Evolutionary conservation across 2,113 vertebrate genomes (phyloP), one percentile per base, ranked within the genome.

Genomic region (Amia ocellicauda): DNA sequence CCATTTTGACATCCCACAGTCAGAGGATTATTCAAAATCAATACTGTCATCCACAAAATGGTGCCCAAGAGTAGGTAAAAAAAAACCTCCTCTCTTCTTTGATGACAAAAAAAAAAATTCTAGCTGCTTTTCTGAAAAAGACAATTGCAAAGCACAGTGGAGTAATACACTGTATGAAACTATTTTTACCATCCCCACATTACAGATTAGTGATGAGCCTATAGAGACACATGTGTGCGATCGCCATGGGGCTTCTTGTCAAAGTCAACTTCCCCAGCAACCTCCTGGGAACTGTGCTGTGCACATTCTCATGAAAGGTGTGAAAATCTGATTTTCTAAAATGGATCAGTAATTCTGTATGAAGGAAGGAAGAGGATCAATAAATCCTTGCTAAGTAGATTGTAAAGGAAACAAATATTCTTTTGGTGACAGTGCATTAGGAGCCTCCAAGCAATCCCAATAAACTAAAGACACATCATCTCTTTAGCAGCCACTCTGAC

Each of bases 321-420:
- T 94, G 92, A 98, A 98, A 98, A 98, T 96, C 90, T 93, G 93
- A 98, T 97, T 98, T 97, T 95, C 94, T 93, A 95, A 98, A 98
- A 97, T 95, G 93, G 94, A 95, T 95, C 87, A 90, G 92, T 95
- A 96, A 98, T 96, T 97, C 92, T 95, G 89, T 90, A 93, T 88
- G 93, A 98, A 93, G 91, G 89, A 90, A 90, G 83, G 91, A 91
- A 78, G 75, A 79, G 81, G 89, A 95, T 98, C 94, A 73, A 98
- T 98, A 98, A 97, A 98, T 97, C 96, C 93, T 94, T 98, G 92
- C 93, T 98, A 97, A 98, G 91, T 94, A 97, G 94, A 98, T 98
- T 98, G 92, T 94, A 93, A 93, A 92, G 89, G 86, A 75, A 76
- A 74, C 74, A 92, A 88, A 81, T 87, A 92, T 93, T 92, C 91